Base-by-base conservation (phyloP, 1,140 invertebrate genomes). In the Cyrtorhinus lividipennis region DNA sequence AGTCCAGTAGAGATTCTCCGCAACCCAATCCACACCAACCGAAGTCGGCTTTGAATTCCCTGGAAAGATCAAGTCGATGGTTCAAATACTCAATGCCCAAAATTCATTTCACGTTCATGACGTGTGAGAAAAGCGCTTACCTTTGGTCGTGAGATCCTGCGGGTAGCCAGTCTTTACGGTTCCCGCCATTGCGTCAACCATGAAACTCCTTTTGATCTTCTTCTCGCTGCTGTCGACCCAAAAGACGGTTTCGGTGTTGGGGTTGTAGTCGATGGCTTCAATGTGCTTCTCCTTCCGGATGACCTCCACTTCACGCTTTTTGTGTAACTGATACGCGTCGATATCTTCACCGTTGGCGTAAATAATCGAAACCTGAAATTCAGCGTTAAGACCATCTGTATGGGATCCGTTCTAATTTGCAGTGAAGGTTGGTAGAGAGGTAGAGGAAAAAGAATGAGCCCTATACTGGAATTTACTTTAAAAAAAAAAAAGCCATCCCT, bases 1-100 rank as follows among this genome's bases (percentile, higher is more conserved):
- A 0, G 90, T 90, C 92, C 93, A 97, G 71, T 95, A 98, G 0
- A 97, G 75, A 75, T 96, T 96, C 58, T 86, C 87, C 3, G 84
- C 88, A 15, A 95, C 79, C 88, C 92, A 97, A 72, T 98, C 94
- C 0, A 96, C 80, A 0, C 92, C 87, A 0, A 97, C 72, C 8
- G 85, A 85, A 0, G 87, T 89, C 0, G 91, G 90, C 71, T 88
- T 90, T 0, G 83, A 81, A 63, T 85, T 83, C 8, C 81, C 84
- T 75, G 53, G 25, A 57, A 44, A 62, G 64, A 62, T 61, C 69
- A 68, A 38, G n/a, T n/a, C n/a, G n/a, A n/a, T n/a, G n/a, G n/a
- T n/a, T n/a, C n/a, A n/a, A n/a, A n/a, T 57, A 62, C n/a, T n/a
- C n/a, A n/a, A n/a, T n/a, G n/a, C n/a, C n/a, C 8, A 22, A 65